phyloP scores from a whole-genome alignment of 2,797 vertebrate species.

The Anguilla obscura region DNA sequence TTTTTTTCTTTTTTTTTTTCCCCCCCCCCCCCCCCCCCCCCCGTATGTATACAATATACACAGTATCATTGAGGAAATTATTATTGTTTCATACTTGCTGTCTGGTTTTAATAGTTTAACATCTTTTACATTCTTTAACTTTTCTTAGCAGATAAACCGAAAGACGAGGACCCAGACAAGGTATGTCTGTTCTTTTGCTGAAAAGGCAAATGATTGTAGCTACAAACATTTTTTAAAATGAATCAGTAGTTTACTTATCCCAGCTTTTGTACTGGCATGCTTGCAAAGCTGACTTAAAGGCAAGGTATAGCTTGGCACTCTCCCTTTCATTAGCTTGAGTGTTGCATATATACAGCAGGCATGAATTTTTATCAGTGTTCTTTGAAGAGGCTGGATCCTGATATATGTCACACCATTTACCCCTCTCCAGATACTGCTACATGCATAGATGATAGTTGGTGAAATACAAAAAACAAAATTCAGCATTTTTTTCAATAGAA shows the following conservation, averaged over 20 bases:
- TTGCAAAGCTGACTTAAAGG: background rate
- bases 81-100: background rate
- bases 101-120: background rate
- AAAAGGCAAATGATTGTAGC: background rate
- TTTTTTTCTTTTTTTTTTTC: too few relatives aligned
- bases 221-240: background rate
- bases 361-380: background rate
- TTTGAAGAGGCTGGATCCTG: background rate
- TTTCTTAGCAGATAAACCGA: background rate
- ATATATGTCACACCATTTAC: too few relatives aligned
- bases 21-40: background rate
- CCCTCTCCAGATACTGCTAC: too few relatives aligned
- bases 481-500: background rate
- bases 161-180: background rate
- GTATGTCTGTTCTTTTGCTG: slow-evolving; percentile 1
- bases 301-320: background rate
- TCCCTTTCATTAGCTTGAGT: too few relatives aligned
- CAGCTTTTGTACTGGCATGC: background rate
- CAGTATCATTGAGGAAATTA: background rate
- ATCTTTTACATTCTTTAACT: background rate
- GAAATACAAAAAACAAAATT: too few relatives aligned
- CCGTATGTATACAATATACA: background rate
- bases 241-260: background rate
- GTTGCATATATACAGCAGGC: background rate
- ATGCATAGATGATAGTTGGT: too few relatives aligned